Evolutionary conservation across 2,797 vertebrate genomes (phyloP), one percentile per base, ranked within the genome.

Genomic region (Crenuchus spilurus): DNA sequence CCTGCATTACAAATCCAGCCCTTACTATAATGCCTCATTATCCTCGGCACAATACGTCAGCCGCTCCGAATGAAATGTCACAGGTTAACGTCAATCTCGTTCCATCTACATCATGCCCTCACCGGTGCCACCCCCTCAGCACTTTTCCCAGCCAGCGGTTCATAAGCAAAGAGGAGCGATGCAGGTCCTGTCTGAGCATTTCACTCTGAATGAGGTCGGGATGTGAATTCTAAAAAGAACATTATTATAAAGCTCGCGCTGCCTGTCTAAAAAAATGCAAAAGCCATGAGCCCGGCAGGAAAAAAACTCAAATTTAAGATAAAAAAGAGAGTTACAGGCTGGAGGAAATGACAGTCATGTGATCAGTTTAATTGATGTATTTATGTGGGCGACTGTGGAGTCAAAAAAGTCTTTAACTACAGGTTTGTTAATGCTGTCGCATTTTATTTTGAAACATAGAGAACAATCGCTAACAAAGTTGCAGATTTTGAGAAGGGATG

Each of bases 1-100:
- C 68, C 57, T n/a, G 22, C 31, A 52, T 22, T 49, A 22, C 30
- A 62, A 73, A 80, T 78, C 70, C 52, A 72, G 51, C 42, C 8
- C 24, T 72, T 62, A 39, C 11, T 6, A 28, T 39, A 76, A 67
- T 42, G 41, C 63, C 35, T 20, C 37, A 3, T 67, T 51, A 66
- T 67, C n/a, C 22, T 28, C 37, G 60, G 14, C 37, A 52, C 65
- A 57, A 65, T 31, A 30, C 9, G 2, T 33, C 48, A 26, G 42
- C 31, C 28, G n/a, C 35, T 11, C 55, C 55, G 49, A 57, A 63
- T 60, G 3, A 77, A 67, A 64, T n/a, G 57, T 57, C 28, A 67
- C 30, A 76, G 46, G 64, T 54, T 72, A 70, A 42, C n/a, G 2
- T 55, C 39, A 22, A 37, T 54, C 14, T 67, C 0, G 26, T 62